Conservation (phyloP, 2,888 invertebrate species). For the Prenolepis imparis region DNA sequence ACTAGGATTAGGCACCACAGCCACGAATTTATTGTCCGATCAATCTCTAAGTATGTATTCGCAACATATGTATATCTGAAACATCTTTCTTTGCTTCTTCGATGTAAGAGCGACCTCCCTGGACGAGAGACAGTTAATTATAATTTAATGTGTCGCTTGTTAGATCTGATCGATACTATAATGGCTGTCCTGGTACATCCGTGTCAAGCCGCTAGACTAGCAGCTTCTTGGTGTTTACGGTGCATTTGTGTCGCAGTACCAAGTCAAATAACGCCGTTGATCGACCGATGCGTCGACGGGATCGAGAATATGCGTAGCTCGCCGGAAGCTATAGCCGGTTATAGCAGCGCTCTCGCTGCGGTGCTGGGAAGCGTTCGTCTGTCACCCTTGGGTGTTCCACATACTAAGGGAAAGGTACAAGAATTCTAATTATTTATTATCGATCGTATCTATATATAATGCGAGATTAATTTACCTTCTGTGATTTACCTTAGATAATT, state of each 20-base stretch:
- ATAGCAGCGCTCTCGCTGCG: constrained; percentile 97
- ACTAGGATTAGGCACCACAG: constrained; percentile 97
- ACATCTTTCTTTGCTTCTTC: constrained; percentile 7
- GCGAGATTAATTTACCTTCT: not conserved
- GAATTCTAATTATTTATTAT: not conserved
- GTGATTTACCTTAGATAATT: constrained; percentile 88
- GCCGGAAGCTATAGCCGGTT: constrained; percentile 96
- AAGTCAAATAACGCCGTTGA: constrained; percentile 96
- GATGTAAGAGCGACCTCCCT: not conserved
- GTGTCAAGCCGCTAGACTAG: constrained; percentile 96
- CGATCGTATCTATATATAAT: not conserved
- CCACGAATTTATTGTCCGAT: constrained; percentile 95
- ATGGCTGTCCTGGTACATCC: constrained; percentile 96
- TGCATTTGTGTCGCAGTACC: constrained; percentile 98
- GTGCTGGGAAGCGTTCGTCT: constrained; percentile 96
- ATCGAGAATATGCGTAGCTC: constrained; percentile 96
- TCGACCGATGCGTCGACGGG: constrained; percentile 95
- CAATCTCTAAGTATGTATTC: constrained; percentile 91
- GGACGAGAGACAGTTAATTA: not conserved
- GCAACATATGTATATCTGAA: not conserved
- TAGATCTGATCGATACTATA: constrained; percentile 92
- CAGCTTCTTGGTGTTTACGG: constrained; percentile 97
- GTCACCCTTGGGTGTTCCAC: constrained; percentile 97
- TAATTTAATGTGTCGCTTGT: constrained; percentile 61
- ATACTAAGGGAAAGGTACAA: constrained; percentile 97